Conservation (phyloP, 92 coral and sea anemone genomes). For the Porites evermanni region DNA sequence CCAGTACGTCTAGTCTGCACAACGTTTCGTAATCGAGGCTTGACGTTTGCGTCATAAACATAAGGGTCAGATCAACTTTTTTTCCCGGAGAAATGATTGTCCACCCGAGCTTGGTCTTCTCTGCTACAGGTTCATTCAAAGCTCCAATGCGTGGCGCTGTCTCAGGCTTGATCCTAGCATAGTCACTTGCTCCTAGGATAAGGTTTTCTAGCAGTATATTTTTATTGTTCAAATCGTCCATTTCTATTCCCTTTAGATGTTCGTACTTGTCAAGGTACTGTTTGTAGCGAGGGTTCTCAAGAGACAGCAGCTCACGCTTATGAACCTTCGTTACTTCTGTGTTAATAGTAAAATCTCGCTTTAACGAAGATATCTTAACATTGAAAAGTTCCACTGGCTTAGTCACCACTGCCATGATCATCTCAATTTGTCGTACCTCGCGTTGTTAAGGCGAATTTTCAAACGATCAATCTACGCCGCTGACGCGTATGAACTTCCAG, state of each 20-base stretch:
- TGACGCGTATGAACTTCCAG: constrained; percentile 57
- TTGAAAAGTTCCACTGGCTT: no score
- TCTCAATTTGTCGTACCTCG: constrained; percentile 11
- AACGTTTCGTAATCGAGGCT: background rate
- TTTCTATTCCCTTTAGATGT: constrained; percentile 4
- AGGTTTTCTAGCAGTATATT: constrained; percentile 65
- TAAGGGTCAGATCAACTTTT: constrained; percentile 13
- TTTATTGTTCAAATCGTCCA: constrained; percentile 62
- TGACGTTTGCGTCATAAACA: constrained; percentile 21
- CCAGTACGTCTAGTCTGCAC: constrained; percentile 31
- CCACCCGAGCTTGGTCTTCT: constrained; percentile 28
- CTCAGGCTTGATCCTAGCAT: constrained; percentile 15
- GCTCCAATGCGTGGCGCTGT: constrained; percentile 13
- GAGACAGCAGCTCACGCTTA: constrained; percentile 26
- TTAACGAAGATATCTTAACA: constrained; percentile 15
- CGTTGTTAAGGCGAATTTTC: constrained; percentile 49
- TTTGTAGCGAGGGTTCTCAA: background rate
- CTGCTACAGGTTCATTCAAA: constrained; percentile 10
- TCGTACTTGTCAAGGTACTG: constrained; percentile 31
- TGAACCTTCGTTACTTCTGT: constrained; percentile 63
- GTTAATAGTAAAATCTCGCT: constrained; percentile 46
- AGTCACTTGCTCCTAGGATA: constrained; percentile 34
- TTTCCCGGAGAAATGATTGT: constrained; percentile 14
- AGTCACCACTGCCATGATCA: no score
- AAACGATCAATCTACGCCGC: constrained; percentile 54